Conservation (phyloP, 2,113 vertebrate species). For the Heterocephalus glaber region DNA sequence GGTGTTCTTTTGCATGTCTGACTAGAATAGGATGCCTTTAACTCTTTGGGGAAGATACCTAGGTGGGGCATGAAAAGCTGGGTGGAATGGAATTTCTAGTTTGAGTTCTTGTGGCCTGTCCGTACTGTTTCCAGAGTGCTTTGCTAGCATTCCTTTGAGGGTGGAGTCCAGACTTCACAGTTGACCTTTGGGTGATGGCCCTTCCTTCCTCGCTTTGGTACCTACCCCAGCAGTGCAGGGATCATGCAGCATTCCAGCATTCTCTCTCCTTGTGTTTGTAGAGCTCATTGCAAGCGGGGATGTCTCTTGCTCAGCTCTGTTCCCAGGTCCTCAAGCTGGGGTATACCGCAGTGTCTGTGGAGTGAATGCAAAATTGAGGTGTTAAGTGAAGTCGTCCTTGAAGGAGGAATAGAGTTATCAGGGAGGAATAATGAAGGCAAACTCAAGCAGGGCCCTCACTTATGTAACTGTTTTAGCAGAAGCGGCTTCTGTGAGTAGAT, state of each 20-base stretch:
- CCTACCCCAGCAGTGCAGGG: no score
- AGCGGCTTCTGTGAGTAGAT: background rate
- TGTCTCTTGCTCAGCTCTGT: background rate
- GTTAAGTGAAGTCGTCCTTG: constrained; percentile 23
- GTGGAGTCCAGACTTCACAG: background rate
- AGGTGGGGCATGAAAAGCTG: background rate
- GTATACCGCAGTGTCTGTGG: background rate
- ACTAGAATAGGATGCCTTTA: no score
- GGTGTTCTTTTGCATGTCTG: background rate
- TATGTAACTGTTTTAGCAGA: background rate
- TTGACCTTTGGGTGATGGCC: no score
- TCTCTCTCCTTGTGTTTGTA: background rate
- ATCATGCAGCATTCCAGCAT: background rate
- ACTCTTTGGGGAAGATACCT: background rate
- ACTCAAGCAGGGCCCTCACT: background rate
- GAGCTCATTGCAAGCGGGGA: background rate
- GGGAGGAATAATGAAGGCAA: background rate
- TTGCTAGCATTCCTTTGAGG: background rate
- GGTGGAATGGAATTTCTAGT: background rate
- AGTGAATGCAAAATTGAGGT: background rate
- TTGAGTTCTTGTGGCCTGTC: background rate
- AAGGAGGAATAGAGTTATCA: constrained; percentile 7
- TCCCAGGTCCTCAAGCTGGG: background rate
- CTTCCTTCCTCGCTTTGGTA: no score
- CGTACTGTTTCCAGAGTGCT: background rate